phyloP scores from a whole-genome alignment of 2,888 invertebrate species.

The Teinopalpus imperialis region DNA sequence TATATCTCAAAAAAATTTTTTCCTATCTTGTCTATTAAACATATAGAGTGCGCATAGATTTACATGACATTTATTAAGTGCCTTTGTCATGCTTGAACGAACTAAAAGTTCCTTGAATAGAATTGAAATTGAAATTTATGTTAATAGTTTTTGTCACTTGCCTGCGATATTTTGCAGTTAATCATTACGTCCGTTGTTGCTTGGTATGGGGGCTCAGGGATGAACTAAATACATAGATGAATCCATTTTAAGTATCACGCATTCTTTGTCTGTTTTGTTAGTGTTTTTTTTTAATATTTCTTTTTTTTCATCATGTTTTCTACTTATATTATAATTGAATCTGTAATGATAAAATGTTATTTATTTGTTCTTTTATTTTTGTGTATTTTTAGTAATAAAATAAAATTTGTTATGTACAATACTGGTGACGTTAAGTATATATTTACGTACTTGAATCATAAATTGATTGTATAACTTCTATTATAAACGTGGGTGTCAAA shows the following conservation, averaged over 20 bases:
- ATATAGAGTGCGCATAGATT: not conserved
- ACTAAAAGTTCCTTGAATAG: constrained; percentile 12
- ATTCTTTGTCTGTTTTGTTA: not conserved
- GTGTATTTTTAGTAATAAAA: too few species aligned
- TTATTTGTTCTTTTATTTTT: too few species aligned
- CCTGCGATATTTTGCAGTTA: constrained; percentile 12
- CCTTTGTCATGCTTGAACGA: not conserved
- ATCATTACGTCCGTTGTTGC: constrained; percentile 1
- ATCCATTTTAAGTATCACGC: not conserved
- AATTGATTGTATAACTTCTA: too few species aligned
- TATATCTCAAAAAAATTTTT: too few species aligned
- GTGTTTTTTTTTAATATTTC: not conserved
- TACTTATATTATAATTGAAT: too few species aligned
- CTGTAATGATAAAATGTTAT: too few species aligned
- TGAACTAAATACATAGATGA: constrained; percentile 14
- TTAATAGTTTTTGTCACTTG: constrained; percentile 21
- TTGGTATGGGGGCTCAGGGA: constrained; percentile 22
- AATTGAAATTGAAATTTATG: constrained; percentile 23
- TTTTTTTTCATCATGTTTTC: too few species aligned
- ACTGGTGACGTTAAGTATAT: too few species aligned
- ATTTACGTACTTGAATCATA: too few species aligned
- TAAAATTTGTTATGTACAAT: too few species aligned
- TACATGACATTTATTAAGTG: not conserved
- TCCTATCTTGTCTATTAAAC: too few species aligned
- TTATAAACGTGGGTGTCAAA: too few species aligned